Conservation (phyloP, 2,113 vertebrate species). For the Chamaetylas fuelleborni region DNA sequence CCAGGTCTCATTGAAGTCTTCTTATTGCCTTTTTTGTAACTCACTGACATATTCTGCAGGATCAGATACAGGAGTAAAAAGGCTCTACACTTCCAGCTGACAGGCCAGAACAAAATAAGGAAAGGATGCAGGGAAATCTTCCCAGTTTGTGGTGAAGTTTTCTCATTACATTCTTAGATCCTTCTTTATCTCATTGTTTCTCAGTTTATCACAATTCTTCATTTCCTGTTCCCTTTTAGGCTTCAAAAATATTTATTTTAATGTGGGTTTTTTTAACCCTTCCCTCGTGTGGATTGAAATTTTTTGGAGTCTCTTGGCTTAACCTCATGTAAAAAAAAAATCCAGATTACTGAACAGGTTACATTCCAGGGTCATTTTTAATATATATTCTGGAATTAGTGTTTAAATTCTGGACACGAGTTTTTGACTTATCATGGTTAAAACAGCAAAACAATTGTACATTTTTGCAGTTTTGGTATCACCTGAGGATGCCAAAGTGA, state of each 20-base stretch:
- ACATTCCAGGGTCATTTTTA: not conserved
- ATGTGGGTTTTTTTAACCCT: not conserved
- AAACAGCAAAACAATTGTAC: not conserved
- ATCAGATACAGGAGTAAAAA: not conserved
- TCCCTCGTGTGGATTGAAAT: not conserved
- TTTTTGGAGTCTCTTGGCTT: not conserved
- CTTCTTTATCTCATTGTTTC: constrained; percentile 62
- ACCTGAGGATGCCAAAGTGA: not conserved
- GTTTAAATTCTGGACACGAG: not conserved
- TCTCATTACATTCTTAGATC: constrained; percentile 33
- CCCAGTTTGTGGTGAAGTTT: not conserved
- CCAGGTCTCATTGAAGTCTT: constrained; percentile 10
- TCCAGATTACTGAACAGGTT: not conserved
- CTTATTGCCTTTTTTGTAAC: not conserved
- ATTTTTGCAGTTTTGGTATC: not conserved
- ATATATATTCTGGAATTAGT: not conserved
- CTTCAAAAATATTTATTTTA: constrained; percentile 6
- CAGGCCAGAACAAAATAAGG: not conserved
- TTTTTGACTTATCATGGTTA: not conserved
- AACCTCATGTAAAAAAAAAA: not conserved
- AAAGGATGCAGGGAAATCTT: not conserved
- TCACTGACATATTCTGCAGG: not conserved
- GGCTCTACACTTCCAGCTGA: not conserved
- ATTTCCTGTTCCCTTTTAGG: constrained; percentile 62
- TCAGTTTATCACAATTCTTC: constrained; percentile 46